A percentile compares a stretch with the other conserved stretches of the same genome.
Evolutionary conservation across 1,140 invertebrate genomes (phyloP).

Genomic region (Trinorchestia longiramus): DNA sequence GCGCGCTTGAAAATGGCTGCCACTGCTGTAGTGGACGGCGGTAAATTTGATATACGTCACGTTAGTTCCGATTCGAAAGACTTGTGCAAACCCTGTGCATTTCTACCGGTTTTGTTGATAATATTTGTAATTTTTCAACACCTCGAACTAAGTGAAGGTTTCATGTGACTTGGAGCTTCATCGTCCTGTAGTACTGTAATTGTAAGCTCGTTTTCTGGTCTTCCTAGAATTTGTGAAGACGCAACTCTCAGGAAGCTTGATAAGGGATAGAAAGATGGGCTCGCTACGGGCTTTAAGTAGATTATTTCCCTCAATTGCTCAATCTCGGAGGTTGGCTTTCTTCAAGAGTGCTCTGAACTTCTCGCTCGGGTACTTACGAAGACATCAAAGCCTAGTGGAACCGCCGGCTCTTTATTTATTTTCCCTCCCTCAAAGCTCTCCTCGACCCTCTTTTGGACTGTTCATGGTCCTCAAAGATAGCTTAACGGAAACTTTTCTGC

Average conservation of each 20-base stretch:
- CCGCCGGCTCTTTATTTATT: background rate
- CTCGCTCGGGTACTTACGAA: background rate
- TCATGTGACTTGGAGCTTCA: background rate
- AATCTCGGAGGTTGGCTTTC: slow-evolving; percentile 10
- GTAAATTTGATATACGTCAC: no score
- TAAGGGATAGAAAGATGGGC: background rate
- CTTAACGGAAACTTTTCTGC: background rate
- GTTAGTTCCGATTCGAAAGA: background rate
- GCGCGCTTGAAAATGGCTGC: no score
- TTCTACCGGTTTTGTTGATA: background rate
- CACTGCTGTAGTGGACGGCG: no score
- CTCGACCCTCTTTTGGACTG: background rate
- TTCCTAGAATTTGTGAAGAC: background rate
- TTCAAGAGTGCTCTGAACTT: slow-evolving; percentile 26
- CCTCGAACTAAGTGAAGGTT: background rate
- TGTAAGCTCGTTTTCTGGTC: background rate
- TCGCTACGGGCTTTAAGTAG: background rate
- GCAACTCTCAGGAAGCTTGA: background rate
- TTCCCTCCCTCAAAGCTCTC: background rate
- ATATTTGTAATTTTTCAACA: background rate
- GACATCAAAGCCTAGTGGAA: slow-evolving; percentile 35
- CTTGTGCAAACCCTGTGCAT: background rate
- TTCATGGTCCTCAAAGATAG: background rate
- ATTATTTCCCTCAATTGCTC: slow-evolving; percentile 41
- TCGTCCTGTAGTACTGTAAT: background rate